Base-by-base conservation (phyloP, 2,888 invertebrate species). In the Nemurella pictetii region DNA sequence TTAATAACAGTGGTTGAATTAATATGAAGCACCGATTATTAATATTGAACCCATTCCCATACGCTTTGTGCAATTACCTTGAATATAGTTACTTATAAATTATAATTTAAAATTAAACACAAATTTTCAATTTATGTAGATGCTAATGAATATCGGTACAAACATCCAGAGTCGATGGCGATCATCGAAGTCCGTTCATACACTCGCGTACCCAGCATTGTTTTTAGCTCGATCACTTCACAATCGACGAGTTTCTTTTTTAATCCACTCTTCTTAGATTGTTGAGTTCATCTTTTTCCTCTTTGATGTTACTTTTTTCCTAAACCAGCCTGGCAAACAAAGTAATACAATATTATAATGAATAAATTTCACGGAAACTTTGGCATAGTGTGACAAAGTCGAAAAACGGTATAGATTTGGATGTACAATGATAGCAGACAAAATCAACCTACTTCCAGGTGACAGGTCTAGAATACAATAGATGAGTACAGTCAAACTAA, bases 281-380 rank as follows among this genome's bases (percentile, higher is more conserved):
- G 78, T 78, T 12, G 78, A 28, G 28, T 78, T 78, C 28, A 30
- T 27, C 78, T 12, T 78, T n/a, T n/a, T n/a, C 84, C 84, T 85
- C 83, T 84, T 85, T 25, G 85, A 84, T 55, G 80, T 84, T 84
- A 86, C 83, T 86, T 86, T 86, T 85, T 86, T 86, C 84, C 85
- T 80, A 84, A 86, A 85, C 86, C 86, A 86, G 83, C 86, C 86
- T 86, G 86, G n/a, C n/a, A n/a, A n/a, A n/a, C n/a, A n/a, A n/a
- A n/a, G n/a, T n/a, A n/a, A n/a, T n/a, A n/a, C n/a, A n/a, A n/a
- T n/a, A n/a, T n/a, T n/a, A n/a, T n/a, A n/a, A n/a, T n/a, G n/a
- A n/a, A n/a, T n/a, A n/a, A n/a, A n/a, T n/a, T n/a, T n/a, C n/a
- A n/a, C n/a, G n/a, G n/a, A n/a, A n/a, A n/a, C n/a, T n/a, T n/a